Base-by-base conservation (phyloP, 1,140 invertebrate species). In the Lethocerus indicus region DNA sequence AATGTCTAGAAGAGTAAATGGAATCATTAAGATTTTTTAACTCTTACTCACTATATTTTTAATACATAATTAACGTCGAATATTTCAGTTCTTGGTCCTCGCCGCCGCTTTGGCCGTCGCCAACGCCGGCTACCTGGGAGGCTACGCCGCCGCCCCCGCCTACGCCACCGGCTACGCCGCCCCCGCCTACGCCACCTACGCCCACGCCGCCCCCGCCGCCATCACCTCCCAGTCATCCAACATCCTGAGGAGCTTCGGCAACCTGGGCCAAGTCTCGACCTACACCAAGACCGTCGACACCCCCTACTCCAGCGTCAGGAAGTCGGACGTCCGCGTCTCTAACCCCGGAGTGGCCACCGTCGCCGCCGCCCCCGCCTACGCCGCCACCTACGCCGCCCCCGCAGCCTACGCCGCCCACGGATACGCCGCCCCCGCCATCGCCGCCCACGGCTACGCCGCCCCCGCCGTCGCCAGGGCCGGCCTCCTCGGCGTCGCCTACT, bases 291-390 rank as follows among this genome's bases (percentile, higher is more conserved):
- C 59, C 50, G 55, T 61, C 54, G 60, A 62, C 50, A 63, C 62
- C 39, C n/a, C 60, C 65, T 62, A 59, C 59, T 59, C 61, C 53
- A 59, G 54, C 51, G 60, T 64, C 40, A 56, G 58, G 41, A 66
- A 65, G 52, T 57, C 57, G 49, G 65, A 67, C 56, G 60, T 62
- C 44, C 56, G 64, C 24, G 57, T 63, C 24, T 64, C 59, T 58
- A 66, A 65, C 58, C 61, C 61, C 37, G 59, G 55, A 18, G 29
- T 55, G 25, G 56, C 59, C 49, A 57, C 59, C 51, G 44, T 54
- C 37, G 51, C 54, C 40, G 53, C 56, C 42, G 53, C 54, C 32
- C 49, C 58, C 50, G 51, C 56, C 49, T 50, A 55, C 43, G 49
- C 45, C 21, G 45, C 52, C 25, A 47, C 45, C 25, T 39, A 43